Evolutionary conservation across 1,140 invertebrate species (phyloP).

Genomic region (Caenorhabditis briggsae): DNA sequence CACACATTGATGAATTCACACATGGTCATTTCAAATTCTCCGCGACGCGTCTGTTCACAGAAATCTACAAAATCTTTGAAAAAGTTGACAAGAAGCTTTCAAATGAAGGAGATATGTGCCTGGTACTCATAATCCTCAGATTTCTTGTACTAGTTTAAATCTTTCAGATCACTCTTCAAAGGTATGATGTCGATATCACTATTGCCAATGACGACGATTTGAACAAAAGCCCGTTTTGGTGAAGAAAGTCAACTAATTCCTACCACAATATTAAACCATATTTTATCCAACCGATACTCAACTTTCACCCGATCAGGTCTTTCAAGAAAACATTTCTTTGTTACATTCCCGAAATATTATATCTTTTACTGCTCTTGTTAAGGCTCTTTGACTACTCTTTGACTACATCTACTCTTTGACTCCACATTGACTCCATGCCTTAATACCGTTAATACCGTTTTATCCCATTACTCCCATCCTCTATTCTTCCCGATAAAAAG

Average conservation of each 20-base stretch:
- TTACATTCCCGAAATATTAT: no score
- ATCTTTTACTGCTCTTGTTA: no score
- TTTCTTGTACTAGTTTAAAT: neutral
- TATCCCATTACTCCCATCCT: no score
- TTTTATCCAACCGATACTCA: neutral
- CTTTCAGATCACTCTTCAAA: neutral
- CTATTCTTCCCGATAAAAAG: neutral
- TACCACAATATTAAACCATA: neutral
- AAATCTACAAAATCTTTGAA: slow-evolving; percentile 24
- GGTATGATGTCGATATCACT: no score
- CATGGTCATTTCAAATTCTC: neutral
- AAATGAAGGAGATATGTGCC: neutral
- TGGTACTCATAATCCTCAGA: neutral
- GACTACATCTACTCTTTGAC: no score
- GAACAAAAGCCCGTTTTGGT: slow-evolving; percentile 19
- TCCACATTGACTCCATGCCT: no score
- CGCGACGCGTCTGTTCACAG: neutral
- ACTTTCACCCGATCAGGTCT: no score
- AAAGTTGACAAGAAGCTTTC: neutral
- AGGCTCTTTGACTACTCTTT: no score
- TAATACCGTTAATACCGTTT: no score
- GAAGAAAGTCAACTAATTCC: neutral
- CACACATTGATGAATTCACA: neutral
- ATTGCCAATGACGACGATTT: neutral
- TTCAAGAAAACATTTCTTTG: no score